Conservation (phyloP, 2,888 invertebrate genomes). For the Thecocarcelia acutangulata region DNA sequence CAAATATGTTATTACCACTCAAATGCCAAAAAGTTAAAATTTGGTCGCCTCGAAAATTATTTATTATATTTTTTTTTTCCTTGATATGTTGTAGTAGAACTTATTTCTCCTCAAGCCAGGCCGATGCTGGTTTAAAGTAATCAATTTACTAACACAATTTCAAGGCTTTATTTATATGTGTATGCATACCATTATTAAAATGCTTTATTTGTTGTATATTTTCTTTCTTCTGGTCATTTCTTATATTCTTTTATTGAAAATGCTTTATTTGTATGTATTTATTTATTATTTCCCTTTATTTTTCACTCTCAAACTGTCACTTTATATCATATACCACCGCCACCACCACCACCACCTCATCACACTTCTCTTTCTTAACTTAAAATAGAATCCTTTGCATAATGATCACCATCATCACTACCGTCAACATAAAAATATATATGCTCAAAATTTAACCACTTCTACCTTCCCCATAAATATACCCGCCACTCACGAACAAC, state of each 20-base stretch:
- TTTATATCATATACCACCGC: constrained; percentile 13
- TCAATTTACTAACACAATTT: not conserved
- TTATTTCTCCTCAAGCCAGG: too few relatives aligned
- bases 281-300: constrained; percentile 36
- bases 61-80: too few relatives aligned
- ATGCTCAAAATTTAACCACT: constrained; percentile 61
- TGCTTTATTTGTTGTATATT: too few relatives aligned
- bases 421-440: constrained; percentile 67
- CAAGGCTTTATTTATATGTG: not conserved
- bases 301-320: constrained; percentile 42
- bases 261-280: constrained; percentile 17
- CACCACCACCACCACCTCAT: not conserved
- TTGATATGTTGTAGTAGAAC: too few relatives aligned
- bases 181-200: too few relatives aligned
- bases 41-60: too few relatives aligned
- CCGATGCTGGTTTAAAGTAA: too few relatives aligned
- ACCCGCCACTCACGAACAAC: constrained; percentile 72
- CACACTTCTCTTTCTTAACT: constrained; percentile 5
- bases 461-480: constrained; percentile 71
- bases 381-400: constrained; percentile 61
- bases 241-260: too few relatives aligned
- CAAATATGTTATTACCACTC: too few relatives aligned
- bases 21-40: too few relatives aligned
- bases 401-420: constrained; percentile 53
- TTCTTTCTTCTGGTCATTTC: too few relatives aligned